Conservation (phyloP, 2,113 vertebrate genomes). For the Procavia capensis region DNA sequence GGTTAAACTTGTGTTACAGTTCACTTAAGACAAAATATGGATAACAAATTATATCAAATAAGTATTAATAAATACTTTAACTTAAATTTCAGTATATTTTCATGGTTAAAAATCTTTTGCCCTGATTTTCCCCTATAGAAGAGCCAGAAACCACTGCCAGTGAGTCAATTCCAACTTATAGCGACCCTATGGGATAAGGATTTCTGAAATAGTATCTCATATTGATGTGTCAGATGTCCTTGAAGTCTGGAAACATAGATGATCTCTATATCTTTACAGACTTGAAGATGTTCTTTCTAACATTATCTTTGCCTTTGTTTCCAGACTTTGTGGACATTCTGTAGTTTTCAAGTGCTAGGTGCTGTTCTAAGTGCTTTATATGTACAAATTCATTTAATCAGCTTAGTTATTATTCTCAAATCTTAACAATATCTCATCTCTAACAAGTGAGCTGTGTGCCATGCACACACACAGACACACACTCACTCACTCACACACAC, state of each 20-base stretch:
- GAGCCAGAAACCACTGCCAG: too few relatives aligned
- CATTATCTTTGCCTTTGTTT: neutral
- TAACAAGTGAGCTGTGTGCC: neutral
- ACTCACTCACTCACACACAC: too few relatives aligned
- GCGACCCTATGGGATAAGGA: too few relatives aligned
- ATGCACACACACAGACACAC: neutral
- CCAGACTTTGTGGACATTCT: neutral
- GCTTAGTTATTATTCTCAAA: slow-evolving; percentile 34
- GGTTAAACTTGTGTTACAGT: neutral
- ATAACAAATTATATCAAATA: slow-evolving; percentile 8
- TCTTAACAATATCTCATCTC: neutral
- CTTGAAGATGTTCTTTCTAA: neutral
- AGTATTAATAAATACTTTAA: slow-evolving; percentile 17
- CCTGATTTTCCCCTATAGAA: neutral
- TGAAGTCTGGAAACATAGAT: neutral
- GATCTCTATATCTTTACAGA: slow-evolving; percentile 9
- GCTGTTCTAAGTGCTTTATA: neutral
- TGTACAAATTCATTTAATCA: neutral
- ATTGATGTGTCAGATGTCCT: neutral
- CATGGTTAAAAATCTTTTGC: slow-evolving; percentile 1
- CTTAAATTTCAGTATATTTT: neutral
- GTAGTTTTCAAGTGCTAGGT: neutral
- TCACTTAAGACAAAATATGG: neutral
- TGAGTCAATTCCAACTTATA: too few relatives aligned
- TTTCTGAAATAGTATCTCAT: neutral